Base-by-base conservation (phyloP, 37 sponge, comb jelly and placozoan genomes). In the Ephydatia muelleri region DNA sequence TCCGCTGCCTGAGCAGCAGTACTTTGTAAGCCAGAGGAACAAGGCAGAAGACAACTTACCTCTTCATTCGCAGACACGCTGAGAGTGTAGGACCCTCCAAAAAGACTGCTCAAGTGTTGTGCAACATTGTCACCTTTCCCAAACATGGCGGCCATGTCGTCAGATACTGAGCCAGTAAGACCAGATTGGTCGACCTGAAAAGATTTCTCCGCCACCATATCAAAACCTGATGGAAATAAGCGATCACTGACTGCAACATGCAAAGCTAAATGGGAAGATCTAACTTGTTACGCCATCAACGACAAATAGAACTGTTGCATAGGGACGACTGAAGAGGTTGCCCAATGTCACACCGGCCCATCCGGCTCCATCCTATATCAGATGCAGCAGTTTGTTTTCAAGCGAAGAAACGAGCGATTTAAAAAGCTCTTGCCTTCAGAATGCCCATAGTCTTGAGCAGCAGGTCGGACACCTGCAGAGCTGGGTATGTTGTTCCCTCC, bases 401-500 rank as follows among this genome's bases (percentile, higher is more conserved):
- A 22, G 29, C 4, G 22, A 38, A 81, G 19, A 35, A 11, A 81
- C 6, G 32, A 69, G 57, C 9, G 57, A 21, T 57, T 57, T 13
- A 11, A 16, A 21, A 4, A 65, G 40, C 16, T 14, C 57, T 4
- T 86, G 90, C 94, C 82, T 69, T 78, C 21, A 87, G 48, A 27
- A 94, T 94, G 9, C 94, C 94, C 82, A 94, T 79, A 14, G 94
- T 88, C 78, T 94, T 89, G 47, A 94, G 87, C 85, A 94, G 90
- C 28, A 90, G 72, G 35, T 90, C 86, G 14, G 94, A 90, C 28
- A 82, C 37, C 19, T 81, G 43, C 47, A 35, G 13, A 0, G 83
- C 88, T 37, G 94, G 91, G 8, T 88, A 78, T 21, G 64, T 33
- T 16, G 68, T 30, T 0, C 57, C 37, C n/a, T n/a, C n/a, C 19